Evolutionary conservation across 2,113 vertebrate genomes (phyloP).

Genomic region (Nesogale talazaci): DNA sequence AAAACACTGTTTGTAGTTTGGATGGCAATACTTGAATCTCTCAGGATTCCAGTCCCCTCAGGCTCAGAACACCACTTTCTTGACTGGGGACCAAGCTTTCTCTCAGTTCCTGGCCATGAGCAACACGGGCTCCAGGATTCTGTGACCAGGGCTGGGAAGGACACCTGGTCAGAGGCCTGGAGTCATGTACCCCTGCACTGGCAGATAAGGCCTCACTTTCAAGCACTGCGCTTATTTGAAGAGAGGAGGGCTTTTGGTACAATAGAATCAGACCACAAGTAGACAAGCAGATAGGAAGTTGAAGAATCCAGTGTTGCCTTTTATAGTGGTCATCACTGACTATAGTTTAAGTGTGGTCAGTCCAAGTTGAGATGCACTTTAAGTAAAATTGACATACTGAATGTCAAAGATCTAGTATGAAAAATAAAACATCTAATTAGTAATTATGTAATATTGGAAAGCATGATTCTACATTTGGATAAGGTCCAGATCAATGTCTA

Average conservation of each 20-base stretch:
- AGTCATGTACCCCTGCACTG: background rate
- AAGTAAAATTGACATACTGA: background rate
- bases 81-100: slow-evolving; percentile 48
- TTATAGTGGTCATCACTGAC: accelerated
- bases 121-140: accelerated
- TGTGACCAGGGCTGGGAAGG: accelerated
- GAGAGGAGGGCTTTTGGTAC: background rate
- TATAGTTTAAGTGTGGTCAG: background rate
- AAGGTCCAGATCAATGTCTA: no score
- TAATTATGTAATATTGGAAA: background rate
- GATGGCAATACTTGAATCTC: background rate
- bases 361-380: background rate
- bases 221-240: background rate
- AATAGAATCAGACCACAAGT: background rate
- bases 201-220: background rate
- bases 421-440: background rate
- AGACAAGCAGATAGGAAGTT: background rate
- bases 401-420: background rate
- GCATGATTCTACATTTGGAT: background rate
- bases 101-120: background rate
- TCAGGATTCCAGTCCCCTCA: background rate
- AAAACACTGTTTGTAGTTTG: background rate
- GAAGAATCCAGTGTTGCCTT: background rate
- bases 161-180: background rate
- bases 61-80: background rate